phyloP scores from a whole-genome alignment of 2,888 invertebrate species.

The Leptogaster cylindrica region DNA sequence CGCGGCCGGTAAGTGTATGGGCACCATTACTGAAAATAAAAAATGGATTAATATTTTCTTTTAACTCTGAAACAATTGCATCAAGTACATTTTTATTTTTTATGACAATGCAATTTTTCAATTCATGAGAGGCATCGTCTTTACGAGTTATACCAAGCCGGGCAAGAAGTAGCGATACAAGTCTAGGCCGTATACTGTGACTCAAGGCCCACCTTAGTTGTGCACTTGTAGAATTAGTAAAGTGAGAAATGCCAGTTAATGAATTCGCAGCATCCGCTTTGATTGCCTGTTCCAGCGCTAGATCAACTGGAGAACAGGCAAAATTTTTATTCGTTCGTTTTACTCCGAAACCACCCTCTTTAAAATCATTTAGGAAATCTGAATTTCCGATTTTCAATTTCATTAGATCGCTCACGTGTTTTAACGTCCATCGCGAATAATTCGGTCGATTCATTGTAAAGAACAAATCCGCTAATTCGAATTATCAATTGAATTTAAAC shows the following conservation, averaged over 20 bases:
- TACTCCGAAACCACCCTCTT: not conserved
- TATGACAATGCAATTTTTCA: no score
- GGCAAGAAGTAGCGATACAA: conserved; percentile 18
- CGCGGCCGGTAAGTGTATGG: no score
- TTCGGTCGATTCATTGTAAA: not conserved
- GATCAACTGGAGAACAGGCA: conserved; percentile 45
- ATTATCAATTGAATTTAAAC: no score
- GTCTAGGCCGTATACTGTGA: conserved; percentile 50
- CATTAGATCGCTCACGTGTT: not conserved
- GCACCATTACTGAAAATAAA: no score
- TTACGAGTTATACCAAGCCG: not conserved
- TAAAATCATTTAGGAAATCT: not conserved
- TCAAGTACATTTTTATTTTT: not conserved
- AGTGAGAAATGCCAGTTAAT: conserved; percentile 51
- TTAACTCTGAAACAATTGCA: not conserved
- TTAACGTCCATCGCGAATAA: not conserved
- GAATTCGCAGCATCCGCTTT: conserved; percentile 54
- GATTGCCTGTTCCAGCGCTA: conserved; percentile 54
- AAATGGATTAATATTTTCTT: no score
- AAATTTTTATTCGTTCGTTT: conserved; percentile 16
- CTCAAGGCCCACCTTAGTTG: conserved; percentile 37
- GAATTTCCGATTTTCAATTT: not conserved
- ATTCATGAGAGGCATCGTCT: not conserved
- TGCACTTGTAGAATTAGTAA: not conserved
- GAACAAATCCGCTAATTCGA: not conserved